phyloP scores from a whole-genome alignment of 2,113 vertebrate species.

The Erythrocercus mccallii region DNA sequence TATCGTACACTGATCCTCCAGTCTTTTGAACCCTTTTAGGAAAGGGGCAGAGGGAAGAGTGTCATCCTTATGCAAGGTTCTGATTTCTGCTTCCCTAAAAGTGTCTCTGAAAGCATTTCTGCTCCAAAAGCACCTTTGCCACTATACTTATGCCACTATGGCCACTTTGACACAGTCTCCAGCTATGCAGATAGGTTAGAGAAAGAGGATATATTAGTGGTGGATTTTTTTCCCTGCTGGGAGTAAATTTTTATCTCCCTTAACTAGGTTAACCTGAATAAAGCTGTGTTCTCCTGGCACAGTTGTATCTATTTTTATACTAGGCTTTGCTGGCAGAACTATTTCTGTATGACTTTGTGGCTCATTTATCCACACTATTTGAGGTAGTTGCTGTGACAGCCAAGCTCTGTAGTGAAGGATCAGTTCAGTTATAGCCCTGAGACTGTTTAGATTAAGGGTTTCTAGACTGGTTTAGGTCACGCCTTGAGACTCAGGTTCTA shows the following conservation, averaged over 20 bases:
- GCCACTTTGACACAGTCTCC: neutral
- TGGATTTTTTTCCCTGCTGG: neutral
- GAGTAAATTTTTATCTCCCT: neutral
- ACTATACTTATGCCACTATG: neutral
- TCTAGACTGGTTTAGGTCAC: neutral
- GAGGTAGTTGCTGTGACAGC: neutral
- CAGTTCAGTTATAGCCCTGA: neutral
- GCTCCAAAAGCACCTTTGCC: accelerated
- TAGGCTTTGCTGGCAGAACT: neutral
- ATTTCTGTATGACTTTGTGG: conserved; percentile 1
- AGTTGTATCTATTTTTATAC: neutral
- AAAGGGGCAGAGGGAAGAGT: neutral
- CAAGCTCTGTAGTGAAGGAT: neutral
- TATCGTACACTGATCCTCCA: neutral
- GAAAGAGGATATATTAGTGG: neutral
- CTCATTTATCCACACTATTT: neutral
- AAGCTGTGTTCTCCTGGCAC: neutral
- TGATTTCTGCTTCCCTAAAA: neutral
- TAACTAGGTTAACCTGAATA: neutral
- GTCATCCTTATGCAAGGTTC: neutral
- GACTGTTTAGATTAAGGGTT: neutral
- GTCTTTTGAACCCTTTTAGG: neutral
- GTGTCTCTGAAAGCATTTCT: neutral
- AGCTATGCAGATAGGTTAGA: neutral
- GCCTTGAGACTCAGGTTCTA: neutral